Conservation (phyloP, 2,113 vertebrate species). For the Python bivittatus region DNA sequence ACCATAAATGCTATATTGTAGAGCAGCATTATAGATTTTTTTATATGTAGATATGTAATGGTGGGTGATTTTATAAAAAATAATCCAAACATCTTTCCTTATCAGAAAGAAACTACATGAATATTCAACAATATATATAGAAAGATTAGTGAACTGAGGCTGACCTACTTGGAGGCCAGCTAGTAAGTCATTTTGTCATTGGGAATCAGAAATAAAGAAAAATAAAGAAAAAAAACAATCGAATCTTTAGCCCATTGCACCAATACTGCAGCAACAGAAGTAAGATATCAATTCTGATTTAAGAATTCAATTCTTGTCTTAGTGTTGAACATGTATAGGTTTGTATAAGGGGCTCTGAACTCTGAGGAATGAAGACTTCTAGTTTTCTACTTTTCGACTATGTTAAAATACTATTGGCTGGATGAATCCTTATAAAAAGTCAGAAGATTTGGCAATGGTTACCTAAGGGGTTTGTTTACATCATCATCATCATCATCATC, state of each 20-base stretch:
- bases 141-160: neutral
- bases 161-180: neutral
- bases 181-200: neutral
- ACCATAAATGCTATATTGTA: neutral
- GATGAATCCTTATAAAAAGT: neutral
- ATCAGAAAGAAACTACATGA: neutral
- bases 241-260: neutral
- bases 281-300: neutral
- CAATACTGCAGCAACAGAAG: neutral
- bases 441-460: neutral
- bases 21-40: neutral
- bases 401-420: slow-evolving; percentile 8
- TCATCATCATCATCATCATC: neutral
- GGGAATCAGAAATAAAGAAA: neutral
- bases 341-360: neutral
- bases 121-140: neutral
- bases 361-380: neutral
- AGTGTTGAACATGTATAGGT: neutral
- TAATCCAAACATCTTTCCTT: neutral
- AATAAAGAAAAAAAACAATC: too few relatives aligned
- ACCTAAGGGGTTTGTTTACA: neutral
- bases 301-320: neutral
- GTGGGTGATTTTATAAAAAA: neutral
- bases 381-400: neutral
- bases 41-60: neutral